Evolutionary conservation across 2,888 invertebrate genomes (phyloP).

Genomic region (Pyralis farinalis): DNA sequence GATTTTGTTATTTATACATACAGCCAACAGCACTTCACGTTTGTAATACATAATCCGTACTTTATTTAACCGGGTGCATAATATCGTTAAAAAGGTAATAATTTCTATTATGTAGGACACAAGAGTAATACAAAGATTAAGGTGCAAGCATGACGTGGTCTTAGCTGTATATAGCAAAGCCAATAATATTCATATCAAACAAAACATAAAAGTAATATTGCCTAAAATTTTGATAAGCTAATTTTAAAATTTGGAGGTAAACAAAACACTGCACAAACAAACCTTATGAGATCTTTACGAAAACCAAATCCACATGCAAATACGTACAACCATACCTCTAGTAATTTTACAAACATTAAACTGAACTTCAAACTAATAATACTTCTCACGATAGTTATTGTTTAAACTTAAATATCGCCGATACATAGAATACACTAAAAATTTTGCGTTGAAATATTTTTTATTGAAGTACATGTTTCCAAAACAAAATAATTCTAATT

Average conservation of each 20-base stretch:
- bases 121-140: no score
- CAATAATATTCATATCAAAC: conserved; percentile 45
- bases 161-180: conserved; percentile 36
- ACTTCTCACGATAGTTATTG: conserved; percentile 52
- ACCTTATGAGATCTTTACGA: conserved; percentile 80
- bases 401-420: conserved; percentile 2
- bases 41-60: no score
- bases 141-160: no score
- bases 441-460: no score
- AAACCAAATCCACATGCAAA: conserved; percentile 75
- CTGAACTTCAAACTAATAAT: conserved; percentile 65
- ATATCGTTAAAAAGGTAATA: no score
- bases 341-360: conserved; percentile 48
- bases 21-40: no score
- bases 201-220: conserved; percentile 35
- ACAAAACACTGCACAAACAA: conserved; percentile 81
- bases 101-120: no score
- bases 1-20: conserved; percentile 29
- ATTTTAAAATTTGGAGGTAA: conserved; percentile 78
- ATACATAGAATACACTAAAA: neutral
- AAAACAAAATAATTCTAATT: no score
- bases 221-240: conserved; percentile 46
- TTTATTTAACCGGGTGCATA: no score
- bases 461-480: no score
- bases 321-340: conserved; percentile 68